Evolutionary conservation across 2,888 invertebrate genomes (phyloP), one percentile per base, ranked within the genome.

Genomic region (Ichneumoninae sp.): DNA sequence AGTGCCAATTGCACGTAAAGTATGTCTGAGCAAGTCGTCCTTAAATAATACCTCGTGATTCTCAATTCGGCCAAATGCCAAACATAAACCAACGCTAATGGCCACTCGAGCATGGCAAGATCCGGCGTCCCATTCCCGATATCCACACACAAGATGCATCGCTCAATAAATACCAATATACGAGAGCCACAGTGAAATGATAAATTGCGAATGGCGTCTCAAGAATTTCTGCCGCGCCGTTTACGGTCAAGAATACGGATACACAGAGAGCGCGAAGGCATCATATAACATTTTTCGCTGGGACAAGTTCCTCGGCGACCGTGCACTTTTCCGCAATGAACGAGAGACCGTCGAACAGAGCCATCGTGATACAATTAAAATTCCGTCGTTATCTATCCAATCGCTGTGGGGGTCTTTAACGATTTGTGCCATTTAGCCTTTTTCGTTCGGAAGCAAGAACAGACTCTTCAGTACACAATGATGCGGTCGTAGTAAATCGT

Each of bases 61-160:
- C 77, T 69, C 75, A 77, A 74, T 84, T 84, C 78, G 81, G 70
- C 84, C 36, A 78, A 78, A 78, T 78, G 81, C 81, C 81, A 81
- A 47, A 84, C 81, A 75, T 81, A 84, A 81, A 81, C 78, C 50
- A 70, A 22, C 69, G 33, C 65, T 84, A 81, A 84, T 74, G 65
- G 81, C 74, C 74, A 54, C 69, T 69, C 33, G 47, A 16, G 44
- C 44, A 47, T 4, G 16, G 13, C 3, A 40, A 65, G 74, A 78
- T 81, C 66, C 69, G 68, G 44, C 50, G 10, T 19, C 16, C 36
- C 57, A 57, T 16, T 63, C 6, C 60, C 26, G n/a, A 63, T 13
- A 74, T 44, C 44, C 54, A 52, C 7, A 52, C 30, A n/a, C 6
- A 52, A 54, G 63, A 13, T 36, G 16, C 63, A 26, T 13, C 44